phyloP scores from a whole-genome alignment of 2,113 vertebrate genomes.

The Muntiacus reevesi region DNA sequence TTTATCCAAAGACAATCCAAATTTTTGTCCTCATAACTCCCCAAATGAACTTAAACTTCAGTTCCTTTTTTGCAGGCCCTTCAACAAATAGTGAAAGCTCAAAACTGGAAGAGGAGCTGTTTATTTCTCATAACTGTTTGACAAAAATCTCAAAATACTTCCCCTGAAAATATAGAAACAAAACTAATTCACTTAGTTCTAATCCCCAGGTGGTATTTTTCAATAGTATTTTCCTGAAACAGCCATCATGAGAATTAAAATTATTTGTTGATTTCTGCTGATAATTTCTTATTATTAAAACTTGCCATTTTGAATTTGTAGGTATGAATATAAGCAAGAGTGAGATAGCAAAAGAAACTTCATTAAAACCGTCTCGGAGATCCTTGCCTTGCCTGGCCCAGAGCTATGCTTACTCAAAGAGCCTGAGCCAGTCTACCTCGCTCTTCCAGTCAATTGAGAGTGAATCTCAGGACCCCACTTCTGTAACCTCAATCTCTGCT shows the following conservation, averaged over 20 bases:
- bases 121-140: not conserved
- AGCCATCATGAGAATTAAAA: not conserved
- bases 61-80: not conserved
- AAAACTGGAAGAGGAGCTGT: not conserved
- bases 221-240: not conserved
- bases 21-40: not conserved
- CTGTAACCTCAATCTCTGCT: conserved; percentile 76
- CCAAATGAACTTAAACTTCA: not conserved
- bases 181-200: not conserved
- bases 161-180: not conserved
- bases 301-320: conserved; percentile 70
- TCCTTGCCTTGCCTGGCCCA: conserved; percentile 95
- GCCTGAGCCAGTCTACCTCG: conserved; percentile 92
- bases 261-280: not conserved
- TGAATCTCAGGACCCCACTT: conserved; percentile 82
- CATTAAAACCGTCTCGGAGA: conserved; percentile 92
- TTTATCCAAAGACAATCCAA: not conserved
- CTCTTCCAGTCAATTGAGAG: conserved; percentile 81
- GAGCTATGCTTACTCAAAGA: conserved; percentile 92
- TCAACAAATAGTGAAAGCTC: not conserved
- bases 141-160: not conserved
- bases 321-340: conserved; percentile 98
- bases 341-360: conserved; percentile 93
- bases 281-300: not conserved
- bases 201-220: not conserved